A percentile compares a stretch with the other conserved stretches of the same genome.
Conservation (phyloP, 2,797 vertebrate genomes). For the Phataginus tricuspis region DNA sequence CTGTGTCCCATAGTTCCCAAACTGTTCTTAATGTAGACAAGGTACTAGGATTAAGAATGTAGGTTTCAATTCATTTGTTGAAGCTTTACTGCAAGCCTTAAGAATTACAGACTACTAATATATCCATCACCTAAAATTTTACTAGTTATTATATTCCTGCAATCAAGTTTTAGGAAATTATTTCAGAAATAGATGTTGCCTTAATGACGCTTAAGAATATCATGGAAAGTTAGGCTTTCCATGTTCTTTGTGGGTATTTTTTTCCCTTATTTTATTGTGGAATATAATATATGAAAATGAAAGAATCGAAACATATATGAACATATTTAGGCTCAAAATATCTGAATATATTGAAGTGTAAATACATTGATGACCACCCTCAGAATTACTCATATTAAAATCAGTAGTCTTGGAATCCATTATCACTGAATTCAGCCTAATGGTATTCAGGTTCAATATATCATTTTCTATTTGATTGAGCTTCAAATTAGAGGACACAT, state of each 20-base stretch:
- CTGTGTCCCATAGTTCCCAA: not conserved
- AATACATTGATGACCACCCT: not conserved
- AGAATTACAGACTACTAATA: not conserved
- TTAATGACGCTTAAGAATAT: conserved; percentile 1
- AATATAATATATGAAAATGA: not conserved
- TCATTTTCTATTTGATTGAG: conserved; percentile 62
- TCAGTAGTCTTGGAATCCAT: not conserved
- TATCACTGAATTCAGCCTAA: not conserved
- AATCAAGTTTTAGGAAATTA: not conserved
- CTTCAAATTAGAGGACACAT: conserved; percentile 56
- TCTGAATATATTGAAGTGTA: not conserved
- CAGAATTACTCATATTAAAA: conserved; percentile 13
- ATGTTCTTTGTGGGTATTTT: not conserved
- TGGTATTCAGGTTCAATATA: conserved; percentile 63
- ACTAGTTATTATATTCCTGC: not conserved
- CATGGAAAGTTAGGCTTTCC: not conserved
- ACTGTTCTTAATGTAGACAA: not conserved
- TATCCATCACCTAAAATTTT: not conserved
- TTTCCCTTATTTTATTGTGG: not conserved
- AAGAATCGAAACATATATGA: not conserved
- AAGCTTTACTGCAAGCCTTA: not conserved
- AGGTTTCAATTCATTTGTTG: not conserved
- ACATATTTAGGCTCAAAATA: not conserved
- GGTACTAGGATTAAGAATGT: not conserved
- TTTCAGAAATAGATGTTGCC: not conserved